Base-by-base conservation (phyloP, 1,140 invertebrate species). In the Thaumatotibia leucotreta region DNA sequence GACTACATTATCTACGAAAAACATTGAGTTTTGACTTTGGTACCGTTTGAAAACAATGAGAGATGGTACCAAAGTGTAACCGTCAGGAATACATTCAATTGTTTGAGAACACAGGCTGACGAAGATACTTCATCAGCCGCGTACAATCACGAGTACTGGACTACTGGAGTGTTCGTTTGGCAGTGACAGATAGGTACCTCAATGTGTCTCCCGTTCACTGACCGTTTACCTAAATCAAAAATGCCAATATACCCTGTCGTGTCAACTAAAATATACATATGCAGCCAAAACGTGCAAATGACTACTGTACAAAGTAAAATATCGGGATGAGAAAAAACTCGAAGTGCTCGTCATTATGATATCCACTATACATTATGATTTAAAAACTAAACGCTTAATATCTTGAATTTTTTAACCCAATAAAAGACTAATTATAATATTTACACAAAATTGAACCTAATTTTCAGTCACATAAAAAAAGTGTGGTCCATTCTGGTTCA, bases 371-470 rank as follows among this genome's bases (percentile, higher is more conserved):
- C 61, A 52, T 61, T 35, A 69, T 67, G 77, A 75, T 76, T 80
- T 79, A 78, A 74, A 75, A 73, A 62, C 61, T 79, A 79, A 79
- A 81, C 74, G 35, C 35, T 72, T 68, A 77, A 75, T 77, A 82
- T 77, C 74, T 68, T 77, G 77, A 76, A 67, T 74, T 74, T 63
- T 69, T 76, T 61, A 73, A 65, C 74, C 73, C 71, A 73, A 83
- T 70, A 76, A 69, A 80, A 79, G 71, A 72, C 73, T 82, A 82
- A 77, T 73, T 75, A 77, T 68, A 67, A 67, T 86, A 89, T 89
- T 86, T 89, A 89, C 83, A 88, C 68, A 79, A 78, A 80, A 86
- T 88, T 87, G 84, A 88, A 89, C 83, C 84, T 82, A 84, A 89
- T 87, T 86, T 82, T 88, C 87, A 89, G 87, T 87, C 84, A 87